Percentiles rank a stretch among this genome's conserved stretches.
Evolutionary conservation across 2,888 invertebrate species (phyloP).

Genomic region (Ligdia adustata): DNA sequence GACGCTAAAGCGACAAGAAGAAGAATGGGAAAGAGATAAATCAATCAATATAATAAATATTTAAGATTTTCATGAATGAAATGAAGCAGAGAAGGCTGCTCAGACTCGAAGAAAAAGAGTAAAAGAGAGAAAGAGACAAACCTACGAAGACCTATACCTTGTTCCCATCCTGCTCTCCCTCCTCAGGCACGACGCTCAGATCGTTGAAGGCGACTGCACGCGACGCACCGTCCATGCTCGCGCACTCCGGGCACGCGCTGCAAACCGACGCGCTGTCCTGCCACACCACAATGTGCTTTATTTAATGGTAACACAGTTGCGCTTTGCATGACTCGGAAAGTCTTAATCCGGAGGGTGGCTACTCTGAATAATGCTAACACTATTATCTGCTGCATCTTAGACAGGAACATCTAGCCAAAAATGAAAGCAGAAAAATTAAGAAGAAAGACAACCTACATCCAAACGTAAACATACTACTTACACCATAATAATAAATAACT

Average conservation of each 20-base stretch:
- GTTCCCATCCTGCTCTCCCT: slow-evolving; percentile 76
- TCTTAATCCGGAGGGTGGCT: too few relatives aligned
- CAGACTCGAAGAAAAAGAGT: background rate
- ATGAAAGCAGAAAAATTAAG: too few relatives aligned
- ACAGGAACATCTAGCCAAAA: too few relatives aligned
- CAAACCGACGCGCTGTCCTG: slow-evolving; percentile 83
- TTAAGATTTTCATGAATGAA: background rate
- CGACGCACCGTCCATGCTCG: slow-evolving; percentile 63
- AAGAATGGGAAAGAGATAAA: too few relatives aligned
- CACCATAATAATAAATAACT: too few relatives aligned
- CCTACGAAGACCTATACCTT: slow-evolving; percentile 44
- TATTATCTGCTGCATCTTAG: too few relatives aligned
- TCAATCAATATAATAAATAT: background rate
- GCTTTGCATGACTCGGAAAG: too few relatives aligned
- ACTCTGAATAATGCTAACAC: too few relatives aligned
- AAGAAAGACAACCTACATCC: too few relatives aligned
- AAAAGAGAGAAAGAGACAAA: background rate
- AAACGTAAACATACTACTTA: too few relatives aligned
- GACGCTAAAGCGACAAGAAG: too few relatives aligned
- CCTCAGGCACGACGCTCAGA: slow-evolving; percentile 90
- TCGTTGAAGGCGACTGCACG: slow-evolving; percentile 87
- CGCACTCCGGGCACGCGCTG: slow-evolving; percentile 82
- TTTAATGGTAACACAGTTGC: slow-evolving; percentile 28
- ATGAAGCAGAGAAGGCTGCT: too few relatives aligned
- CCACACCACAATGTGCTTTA: slow-evolving; percentile 70